These are phyloP conservation scores for Hippopotamus amphibius DNA, from an alignment of 2,113 vertebrate genomes.

Conservation along the genomic window DNA sequence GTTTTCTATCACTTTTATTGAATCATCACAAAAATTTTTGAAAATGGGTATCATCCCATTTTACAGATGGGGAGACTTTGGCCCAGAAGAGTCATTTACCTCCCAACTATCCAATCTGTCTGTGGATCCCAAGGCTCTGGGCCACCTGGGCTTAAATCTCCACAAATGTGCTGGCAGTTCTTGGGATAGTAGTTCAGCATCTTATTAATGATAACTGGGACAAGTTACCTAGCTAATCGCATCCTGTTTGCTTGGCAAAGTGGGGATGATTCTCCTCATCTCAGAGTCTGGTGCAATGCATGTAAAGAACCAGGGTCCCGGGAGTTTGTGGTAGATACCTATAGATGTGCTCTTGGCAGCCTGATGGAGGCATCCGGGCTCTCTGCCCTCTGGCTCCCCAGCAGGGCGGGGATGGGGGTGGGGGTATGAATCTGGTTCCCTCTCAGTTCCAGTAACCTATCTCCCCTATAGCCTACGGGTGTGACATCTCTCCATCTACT, in stretches of 20 bases:
- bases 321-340: accelerated
- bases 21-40: neutral
- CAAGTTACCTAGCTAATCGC: neutral
- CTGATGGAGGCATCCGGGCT: neutral
- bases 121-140: neutral
- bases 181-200: neutral
- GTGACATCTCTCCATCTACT: neutral
- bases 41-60: neutral
- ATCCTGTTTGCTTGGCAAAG: neutral
- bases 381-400: neutral
- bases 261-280: accelerated
- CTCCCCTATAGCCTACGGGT: neutral
- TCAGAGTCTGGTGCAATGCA: neutral
- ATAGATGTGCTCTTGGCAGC: neutral
- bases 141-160: neutral
- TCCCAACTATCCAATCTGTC: neutral
- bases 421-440: neutral
- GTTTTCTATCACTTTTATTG: neutral
- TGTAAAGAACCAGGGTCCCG: accelerated
- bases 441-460: neutral
- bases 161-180: neutral
- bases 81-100: neutral
- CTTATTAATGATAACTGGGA: neutral
- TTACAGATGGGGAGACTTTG: neutral
- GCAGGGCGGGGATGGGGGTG: accelerated